phyloP scores from a whole-genome alignment of 2,797 vertebrate species.

The Setipinna tenuifilis region DNA sequence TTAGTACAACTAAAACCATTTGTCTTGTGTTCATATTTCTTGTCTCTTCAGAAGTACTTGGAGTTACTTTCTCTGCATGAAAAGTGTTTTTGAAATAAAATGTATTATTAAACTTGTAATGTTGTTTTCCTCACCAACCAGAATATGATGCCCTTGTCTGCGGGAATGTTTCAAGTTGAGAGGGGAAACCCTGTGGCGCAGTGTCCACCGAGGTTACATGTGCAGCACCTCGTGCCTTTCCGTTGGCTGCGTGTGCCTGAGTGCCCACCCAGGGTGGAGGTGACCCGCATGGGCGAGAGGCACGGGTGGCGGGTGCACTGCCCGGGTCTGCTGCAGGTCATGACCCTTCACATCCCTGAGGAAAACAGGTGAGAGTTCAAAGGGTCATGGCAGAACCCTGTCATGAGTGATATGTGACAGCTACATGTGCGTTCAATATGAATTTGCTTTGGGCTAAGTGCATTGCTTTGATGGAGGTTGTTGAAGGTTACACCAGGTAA shows the following conservation, averaged over 20 bases:
- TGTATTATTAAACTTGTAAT: neutral
- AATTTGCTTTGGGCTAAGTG: neutral
- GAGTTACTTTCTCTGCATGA: too few relatives aligned
- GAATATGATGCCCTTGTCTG: constrained; percentile 93
- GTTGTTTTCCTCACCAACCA: constrained; percentile 53
- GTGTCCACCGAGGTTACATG: constrained; percentile 88
- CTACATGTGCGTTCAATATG: neutral
- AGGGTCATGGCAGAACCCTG: neutral
- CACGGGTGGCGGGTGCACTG: constrained; percentile 90
- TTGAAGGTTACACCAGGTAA: neutral
- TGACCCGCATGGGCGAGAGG: constrained; percentile 79
- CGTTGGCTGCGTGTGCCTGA: constrained; percentile 90
- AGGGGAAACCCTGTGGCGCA: constrained; percentile 83
- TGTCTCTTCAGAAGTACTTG: neutral
- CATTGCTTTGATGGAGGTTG: neutral
- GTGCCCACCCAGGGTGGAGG: constrained; percentile 76
- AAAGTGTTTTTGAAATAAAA: too few relatives aligned
- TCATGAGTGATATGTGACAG: neutral
- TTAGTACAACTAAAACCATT: neutral
- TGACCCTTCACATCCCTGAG: constrained; percentile 91
- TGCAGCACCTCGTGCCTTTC: constrained; percentile 82
- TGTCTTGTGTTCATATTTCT: neutral
- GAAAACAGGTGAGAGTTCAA: constrained; percentile 85
- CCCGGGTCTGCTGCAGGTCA: constrained; percentile 82
- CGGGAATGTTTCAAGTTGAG: constrained; percentile 89